These are phyloP conservation scores for Pygmarrhopalites habei DNA, from an alignment of 1,140 invertebrate species.

Conservation along the genomic window DNA sequence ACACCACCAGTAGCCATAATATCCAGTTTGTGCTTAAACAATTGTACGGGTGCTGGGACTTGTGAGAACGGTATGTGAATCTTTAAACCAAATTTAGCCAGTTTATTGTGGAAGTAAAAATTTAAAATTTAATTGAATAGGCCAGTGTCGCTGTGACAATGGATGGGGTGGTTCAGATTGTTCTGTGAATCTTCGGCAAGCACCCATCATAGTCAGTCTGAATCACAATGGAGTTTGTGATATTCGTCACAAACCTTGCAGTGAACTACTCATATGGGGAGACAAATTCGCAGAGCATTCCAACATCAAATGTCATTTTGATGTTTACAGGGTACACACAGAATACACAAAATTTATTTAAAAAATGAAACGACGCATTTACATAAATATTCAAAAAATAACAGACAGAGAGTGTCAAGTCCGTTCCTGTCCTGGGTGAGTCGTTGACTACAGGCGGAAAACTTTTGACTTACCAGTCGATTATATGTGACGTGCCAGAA, in stretches of 20 bases:
- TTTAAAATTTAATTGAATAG: constrained; percentile 9
- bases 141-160: constrained; percentile 26
- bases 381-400: background rate
- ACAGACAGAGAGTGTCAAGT: constrained; percentile 20
- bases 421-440: constrained; percentile 25
- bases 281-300: constrained; percentile 29
- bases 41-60: constrained; percentile 28
- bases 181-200: constrained; percentile 27
- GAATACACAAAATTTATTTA: too few relatives aligned
- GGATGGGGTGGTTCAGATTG: constrained; percentile 35
- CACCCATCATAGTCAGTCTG: constrained; percentile 22
- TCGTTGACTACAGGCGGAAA: constrained; percentile 25
- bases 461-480: constrained; percentile 34
- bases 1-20: constrained; percentile 36
- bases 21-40: constrained; percentile 36
- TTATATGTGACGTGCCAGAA: constrained; percentile 37
- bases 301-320: constrained; percentile 37
- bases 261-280: constrained; percentile 38
- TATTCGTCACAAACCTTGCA: constrained; percentile 35
- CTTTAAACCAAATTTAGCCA: background rate
- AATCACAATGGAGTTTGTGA: constrained; percentile 31
- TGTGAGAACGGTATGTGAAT: constrained; percentile 32
- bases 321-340: constrained; percentile 35
- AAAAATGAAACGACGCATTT: background rate
- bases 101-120: background rate